These are phyloP conservation scores for Sparus aurata DNA, from an alignment of 2,797 vertebrate species.

Conservation along the genomic window DNA sequence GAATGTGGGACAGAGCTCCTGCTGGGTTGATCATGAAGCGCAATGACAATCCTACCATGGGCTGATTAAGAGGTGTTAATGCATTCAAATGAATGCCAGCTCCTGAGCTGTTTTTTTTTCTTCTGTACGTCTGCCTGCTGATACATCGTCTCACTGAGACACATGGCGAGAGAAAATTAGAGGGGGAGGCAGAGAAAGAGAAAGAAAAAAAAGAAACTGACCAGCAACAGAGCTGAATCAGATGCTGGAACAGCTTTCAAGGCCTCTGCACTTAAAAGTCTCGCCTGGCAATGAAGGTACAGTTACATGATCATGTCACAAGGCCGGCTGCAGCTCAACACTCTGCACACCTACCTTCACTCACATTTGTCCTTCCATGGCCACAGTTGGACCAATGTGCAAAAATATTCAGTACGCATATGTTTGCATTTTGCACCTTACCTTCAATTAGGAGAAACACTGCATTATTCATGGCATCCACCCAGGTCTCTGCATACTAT, in stretches of 20 bases:
- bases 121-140: slow-evolving; percentile 20
- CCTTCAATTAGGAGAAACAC: background rate
- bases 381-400: background rate
- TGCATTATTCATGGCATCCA: background rate
- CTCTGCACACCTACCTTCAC: background rate
- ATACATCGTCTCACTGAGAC: slow-evolving; percentile 31
- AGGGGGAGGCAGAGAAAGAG: slow-evolving; percentile 24
- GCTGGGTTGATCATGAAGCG: slow-evolving; percentile 23
- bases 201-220: slow-evolving; percentile 22
- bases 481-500: no score
- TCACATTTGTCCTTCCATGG: background rate
- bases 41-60: slow-evolving; percentile 5
- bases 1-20: slow-evolving; percentile 38
- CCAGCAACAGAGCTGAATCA: slow-evolving; percentile 50
- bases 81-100: slow-evolving; percentile 62
- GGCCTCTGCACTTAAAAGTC: slow-evolving; percentile 34
- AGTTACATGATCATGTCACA: slow-evolving; percentile 39
- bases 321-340: slow-evolving; percentile 29
- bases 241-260: slow-evolving; percentile 53
- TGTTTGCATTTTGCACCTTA: background rate
- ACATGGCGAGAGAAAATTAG: slow-evolving; percentile 40
- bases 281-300: slow-evolving; percentile 10
- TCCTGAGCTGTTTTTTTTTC: slow-evolving; percentile 29
- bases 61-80: slow-evolving; percentile 65
- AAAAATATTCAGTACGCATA: background rate